Evolutionary conservation across 2,888 invertebrate genomes (phyloP).

Genomic region (Plagiodera versicolora): DNA sequence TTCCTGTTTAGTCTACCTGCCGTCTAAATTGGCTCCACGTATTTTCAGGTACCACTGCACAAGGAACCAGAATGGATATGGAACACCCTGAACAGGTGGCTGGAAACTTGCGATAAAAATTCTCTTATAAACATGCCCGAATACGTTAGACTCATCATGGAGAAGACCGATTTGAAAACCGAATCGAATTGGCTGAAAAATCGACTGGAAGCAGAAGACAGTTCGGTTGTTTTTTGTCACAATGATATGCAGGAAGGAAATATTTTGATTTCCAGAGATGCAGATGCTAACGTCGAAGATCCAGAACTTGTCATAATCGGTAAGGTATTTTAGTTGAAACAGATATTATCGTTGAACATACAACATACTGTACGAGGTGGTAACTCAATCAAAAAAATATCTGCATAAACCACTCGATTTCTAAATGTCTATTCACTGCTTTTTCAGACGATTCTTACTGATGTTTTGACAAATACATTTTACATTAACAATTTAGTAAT

Average conservation of each 20-base stretch:
- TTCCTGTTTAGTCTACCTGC: not conserved
- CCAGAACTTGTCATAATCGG: constrained; percentile 51
- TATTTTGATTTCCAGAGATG: constrained; percentile 61
- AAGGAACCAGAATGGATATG: constrained; percentile 96
- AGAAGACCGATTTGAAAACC: constrained; percentile 59
- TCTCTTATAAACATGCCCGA: constrained; percentile 51
- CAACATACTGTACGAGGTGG: too few species aligned
- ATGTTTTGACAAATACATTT: too few species aligned
- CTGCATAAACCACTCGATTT: too few species aligned
- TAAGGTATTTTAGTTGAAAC: constrained; percentile 33
- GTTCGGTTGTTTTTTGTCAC: constrained; percentile 91
- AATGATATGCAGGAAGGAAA: constrained; percentile 94
- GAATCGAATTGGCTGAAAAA: constrained; percentile 74
- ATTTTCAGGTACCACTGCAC: constrained; percentile 75
- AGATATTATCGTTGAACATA: too few species aligned
- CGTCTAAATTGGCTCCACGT: not conserved
- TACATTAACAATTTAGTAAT: too few species aligned
- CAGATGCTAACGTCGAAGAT: constrained; percentile 40
- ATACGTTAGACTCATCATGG: constrained; percentile 35
- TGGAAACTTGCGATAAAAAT: constrained; percentile 61
- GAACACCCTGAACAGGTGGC: constrained; percentile 85
- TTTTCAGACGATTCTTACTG: too few species aligned
- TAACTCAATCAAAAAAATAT: too few species aligned
- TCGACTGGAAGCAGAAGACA: constrained; percentile 60
- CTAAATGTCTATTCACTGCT: too few species aligned